Evolutionary conservation across 1,140 invertebrate genomes (phyloP).

Genomic region (Leptopilina boulardi): DNA sequence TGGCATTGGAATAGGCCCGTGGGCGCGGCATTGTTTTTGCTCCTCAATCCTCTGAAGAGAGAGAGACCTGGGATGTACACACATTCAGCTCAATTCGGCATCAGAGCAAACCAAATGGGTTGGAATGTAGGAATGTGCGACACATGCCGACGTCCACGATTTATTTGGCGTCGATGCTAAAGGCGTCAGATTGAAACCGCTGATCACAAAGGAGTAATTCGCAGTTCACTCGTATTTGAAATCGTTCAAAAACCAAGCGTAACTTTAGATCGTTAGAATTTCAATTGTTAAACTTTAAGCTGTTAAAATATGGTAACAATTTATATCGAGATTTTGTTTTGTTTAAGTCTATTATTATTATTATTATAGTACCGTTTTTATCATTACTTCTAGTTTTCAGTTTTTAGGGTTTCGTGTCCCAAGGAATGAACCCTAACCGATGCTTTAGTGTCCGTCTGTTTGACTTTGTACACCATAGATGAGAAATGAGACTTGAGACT

Average conservation of each 20-base stretch:
- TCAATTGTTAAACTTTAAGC: neutral
- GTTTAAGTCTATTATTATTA: neutral
- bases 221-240: neutral
- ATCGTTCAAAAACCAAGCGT: neutral
- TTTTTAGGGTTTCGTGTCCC: too few species aligned
- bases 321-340: too few species aligned
- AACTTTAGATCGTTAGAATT: neutral
- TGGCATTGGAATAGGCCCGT: constrained; percentile 25
- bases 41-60: constrained; percentile 8
- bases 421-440: too few species aligned
- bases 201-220: neutral
- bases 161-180: constrained; percentile 55
- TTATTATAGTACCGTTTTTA: too few species aligned
- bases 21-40: constrained; percentile 44
- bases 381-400: too few species aligned
- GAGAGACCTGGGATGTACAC: neutral
- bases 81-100: constrained; percentile 39
- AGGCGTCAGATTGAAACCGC: constrained; percentile 53
- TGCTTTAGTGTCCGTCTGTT: too few species aligned
- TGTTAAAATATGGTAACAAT: too few species aligned
- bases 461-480: too few species aligned
- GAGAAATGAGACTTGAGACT: too few species aligned
- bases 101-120: constrained; percentile 43
- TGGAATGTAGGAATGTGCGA: constrained; percentile 47
- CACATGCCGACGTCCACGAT: constrained; percentile 43